phyloP scores from a whole-genome alignment of 2,888 invertebrate genomes.

The Teleogryllus oceanicus region DNA sequence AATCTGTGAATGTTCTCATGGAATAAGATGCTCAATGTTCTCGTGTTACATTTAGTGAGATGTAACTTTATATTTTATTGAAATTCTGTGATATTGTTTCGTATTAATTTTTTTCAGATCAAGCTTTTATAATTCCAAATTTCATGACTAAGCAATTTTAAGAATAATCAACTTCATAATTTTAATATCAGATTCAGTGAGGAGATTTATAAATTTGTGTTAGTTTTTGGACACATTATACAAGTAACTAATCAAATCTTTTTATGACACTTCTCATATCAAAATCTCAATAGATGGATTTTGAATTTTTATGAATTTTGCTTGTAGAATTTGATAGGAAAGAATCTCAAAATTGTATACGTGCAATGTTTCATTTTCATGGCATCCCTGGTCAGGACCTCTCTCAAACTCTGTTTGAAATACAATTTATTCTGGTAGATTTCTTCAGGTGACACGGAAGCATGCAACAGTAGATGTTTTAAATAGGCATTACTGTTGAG shows the following conservation, averaged over 20 bases:
- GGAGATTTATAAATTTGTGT: background rate
- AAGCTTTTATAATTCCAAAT: background rate
- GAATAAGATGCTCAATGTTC: conserved; percentile 1
- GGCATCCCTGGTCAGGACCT: conserved; percentile 25
- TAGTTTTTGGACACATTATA: background rate
- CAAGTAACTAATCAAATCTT: background rate
- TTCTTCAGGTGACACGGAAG: conserved; percentile 26
- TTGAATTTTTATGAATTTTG: background rate
- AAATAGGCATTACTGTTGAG: conserved; percentile 28
- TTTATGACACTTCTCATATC: background rate
- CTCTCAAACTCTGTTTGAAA: conserved; percentile 19
- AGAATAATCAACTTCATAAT: background rate
- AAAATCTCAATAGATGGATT: background rate
- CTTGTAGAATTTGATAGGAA: background rate
- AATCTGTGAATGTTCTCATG: conserved; percentile 1
- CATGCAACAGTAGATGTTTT: conserved; percentile 34
- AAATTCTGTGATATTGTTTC: conserved; percentile 9
- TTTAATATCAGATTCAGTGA: background rate
- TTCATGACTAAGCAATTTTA: background rate
- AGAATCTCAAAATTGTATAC: background rate
- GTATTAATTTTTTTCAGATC: background rate
- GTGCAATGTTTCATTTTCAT: background rate
- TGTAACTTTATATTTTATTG: background rate
- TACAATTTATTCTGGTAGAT: conserved; percentile 20
- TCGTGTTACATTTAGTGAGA: background rate